Conservation (phyloP, 2,113 vertebrate genomes). For the Parotia lawesii region DNA sequence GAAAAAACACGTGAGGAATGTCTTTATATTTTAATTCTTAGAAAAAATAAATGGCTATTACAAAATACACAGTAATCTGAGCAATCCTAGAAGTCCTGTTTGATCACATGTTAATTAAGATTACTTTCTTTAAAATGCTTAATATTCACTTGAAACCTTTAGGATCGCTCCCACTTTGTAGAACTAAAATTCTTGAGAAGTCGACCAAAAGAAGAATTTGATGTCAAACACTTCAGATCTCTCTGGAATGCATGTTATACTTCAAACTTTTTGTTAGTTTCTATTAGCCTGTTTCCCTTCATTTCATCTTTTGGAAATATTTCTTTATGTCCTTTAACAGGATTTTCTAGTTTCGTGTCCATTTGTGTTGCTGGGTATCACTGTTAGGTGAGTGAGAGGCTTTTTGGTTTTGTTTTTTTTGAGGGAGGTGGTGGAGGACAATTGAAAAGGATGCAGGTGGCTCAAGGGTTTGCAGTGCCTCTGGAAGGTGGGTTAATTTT, state of each 20-base stretch:
- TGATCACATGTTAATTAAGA: not conserved
- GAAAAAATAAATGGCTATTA: not conserved
- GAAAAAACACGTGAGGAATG: not conserved
- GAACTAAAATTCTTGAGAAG: not conserved
- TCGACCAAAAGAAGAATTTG: not conserved
- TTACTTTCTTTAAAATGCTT: not conserved
- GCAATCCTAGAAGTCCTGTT: not conserved
- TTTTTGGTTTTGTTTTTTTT: not conserved
- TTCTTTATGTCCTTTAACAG: not conserved
- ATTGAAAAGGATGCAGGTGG: not conserved
- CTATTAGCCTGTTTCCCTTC: not conserved
- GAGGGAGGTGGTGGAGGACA: not conserved
- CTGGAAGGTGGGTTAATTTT: not conserved
- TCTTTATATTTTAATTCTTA: not conserved
- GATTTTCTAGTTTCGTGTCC: not conserved
- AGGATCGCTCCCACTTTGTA: not conserved
- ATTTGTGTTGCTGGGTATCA: not conserved
- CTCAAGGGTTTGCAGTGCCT: not conserved
- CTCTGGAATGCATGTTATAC: not conserved
- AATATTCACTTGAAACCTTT: not conserved
- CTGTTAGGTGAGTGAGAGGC: not conserved
- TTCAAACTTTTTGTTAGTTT: not conserved
- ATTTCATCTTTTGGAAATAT: not conserved
- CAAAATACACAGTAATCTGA: not conserved
- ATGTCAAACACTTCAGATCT: not conserved